These are phyloP conservation scores for Xiphorhynchus elegans DNA, from an alignment of 2,113 vertebrate genomes.

Conservation along the genomic window DNA sequence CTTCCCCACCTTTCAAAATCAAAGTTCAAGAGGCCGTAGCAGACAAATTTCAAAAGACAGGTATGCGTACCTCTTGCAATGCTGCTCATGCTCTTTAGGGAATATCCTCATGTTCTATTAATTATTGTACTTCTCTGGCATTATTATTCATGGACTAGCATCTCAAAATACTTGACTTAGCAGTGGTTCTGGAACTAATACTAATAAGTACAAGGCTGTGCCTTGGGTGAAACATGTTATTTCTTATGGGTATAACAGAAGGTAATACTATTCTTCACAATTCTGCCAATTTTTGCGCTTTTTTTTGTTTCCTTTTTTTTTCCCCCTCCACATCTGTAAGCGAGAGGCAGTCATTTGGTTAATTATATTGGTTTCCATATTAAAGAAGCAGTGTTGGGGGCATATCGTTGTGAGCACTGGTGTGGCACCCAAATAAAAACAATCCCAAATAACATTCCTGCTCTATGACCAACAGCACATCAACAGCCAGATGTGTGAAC, in stretches of 20 bases:
- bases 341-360: background rate
- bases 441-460: too few species aligned
- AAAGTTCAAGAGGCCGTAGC: conserved; percentile 74
- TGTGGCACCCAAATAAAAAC: background rate
- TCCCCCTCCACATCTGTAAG: fast-evolving
- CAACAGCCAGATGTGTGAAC: background rate
- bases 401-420: too few species aligned
- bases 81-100: conserved; percentile 66
- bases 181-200: conserved; percentile 74
- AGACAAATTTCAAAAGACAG: conserved; percentile 67
- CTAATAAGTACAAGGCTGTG: conserved; percentile 67
- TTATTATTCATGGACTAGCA: conserved; percentile 74
- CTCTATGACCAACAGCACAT: fast-evolving
- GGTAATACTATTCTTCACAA: background rate
- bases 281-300: background rate
- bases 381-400: background rate
- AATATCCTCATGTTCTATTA: conserved; percentile 76
- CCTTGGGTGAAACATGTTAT: background rate
- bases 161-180: conserved; percentile 77
- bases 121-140: conserved; percentile 71
- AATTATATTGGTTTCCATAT: background rate
- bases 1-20: conserved; percentile 69
- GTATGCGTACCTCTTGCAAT: conserved; percentile 49
- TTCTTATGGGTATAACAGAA: background rate
- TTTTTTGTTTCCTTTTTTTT: fast-evolving